These are phyloP conservation scores for Panonychus citri DNA, from an alignment of 1,140 invertebrate genomes.

Conservation along the genomic window DNA sequence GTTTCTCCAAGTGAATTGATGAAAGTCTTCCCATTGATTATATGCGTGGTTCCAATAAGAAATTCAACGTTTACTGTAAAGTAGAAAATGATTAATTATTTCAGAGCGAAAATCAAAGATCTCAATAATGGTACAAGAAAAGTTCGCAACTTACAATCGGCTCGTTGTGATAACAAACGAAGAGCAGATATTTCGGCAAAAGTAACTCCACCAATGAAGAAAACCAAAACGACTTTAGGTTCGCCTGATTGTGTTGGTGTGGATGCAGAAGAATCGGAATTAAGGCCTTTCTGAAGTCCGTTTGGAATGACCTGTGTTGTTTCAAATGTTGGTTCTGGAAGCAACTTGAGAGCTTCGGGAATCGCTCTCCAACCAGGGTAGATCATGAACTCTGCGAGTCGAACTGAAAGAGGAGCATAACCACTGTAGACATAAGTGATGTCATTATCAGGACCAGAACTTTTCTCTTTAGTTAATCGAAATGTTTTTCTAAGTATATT, in stretches of 20 bases:
- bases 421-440: conserved; percentile 76
- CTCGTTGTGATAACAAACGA: conserved; percentile 67
- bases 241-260: conserved; percentile 16
- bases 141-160: conserved; percentile 39
- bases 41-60: conserved; percentile 70
- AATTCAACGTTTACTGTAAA: conserved; percentile 61
- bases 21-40: conserved; percentile 72
- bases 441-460: conserved; percentile 35
- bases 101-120: conserved; percentile 4
- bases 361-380: conserved; percentile 55
- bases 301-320: conserved; percentile 28
- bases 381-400: conserved; percentile 60
- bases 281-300: conserved; percentile 17
- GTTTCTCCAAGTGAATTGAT: conserved; percentile 44
- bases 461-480: conserved; percentile 8
- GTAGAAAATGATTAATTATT: conserved; percentile 3
- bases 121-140: conserved; percentile 8
- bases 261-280: conserved; percentile 3
- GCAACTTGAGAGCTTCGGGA: conserved; percentile 34
- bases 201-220: conserved; percentile 87
- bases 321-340: conserved; percentile 36
- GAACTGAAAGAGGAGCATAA: conserved; percentile 75
- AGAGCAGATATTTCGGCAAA: conserved; percentile 82
- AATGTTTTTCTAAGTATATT: conserved; percentile 8
- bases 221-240: conserved; percentile 53